Evolutionary conservation across 2,888 invertebrate species (phyloP), one percentile per base, ranked within the genome.

Genomic region (Phorcus lineatus): DNA sequence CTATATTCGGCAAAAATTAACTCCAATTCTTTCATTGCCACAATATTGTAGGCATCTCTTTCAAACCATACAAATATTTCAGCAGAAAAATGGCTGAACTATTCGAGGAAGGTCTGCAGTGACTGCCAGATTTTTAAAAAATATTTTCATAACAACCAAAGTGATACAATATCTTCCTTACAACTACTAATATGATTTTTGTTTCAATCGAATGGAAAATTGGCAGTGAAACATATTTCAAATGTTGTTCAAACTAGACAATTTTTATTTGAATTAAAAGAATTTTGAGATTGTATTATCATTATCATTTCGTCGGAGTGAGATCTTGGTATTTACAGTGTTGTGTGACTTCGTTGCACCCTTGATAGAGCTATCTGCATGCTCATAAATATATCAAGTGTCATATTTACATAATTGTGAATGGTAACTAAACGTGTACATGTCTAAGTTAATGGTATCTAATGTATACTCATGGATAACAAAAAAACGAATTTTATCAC

Each of bases 21-120:
- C 70, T 40, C 28, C 70, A 70, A 70, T 28, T 70, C 40, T 13
- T 17, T 70, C 19, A 31, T 70, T 11, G 19, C 36, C 70, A 70
- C 9, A 36, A 70, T 70, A 70, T 40, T 9, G n/a, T 11, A 70
- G 70, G 19, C 40, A n/a, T 19, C n/a, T 40, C 31, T 70, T 13
- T 70, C 36, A n/a, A 36, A 70, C 22, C 6, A 53, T 57, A 75
- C 53, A 75, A 75, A 53, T 52, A 75, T 75, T 75, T 53, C 55
- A 76, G 54, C 31, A 28, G 19, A 54, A 54, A 54, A n/a, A 54
- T 53, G 28, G 31, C 54, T 76, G 76, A 76, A 76, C 54, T 53
- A 55, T 53, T 76, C 55, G 54, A 28, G n/a, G 76, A 76, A 76
- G 76, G 76, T 76, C 55, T 76, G 53, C 76, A 76, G 40, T 76